phyloP scores from a whole-genome alignment of 2,888 invertebrate genomes.

The Andrena dorsata region DNA sequence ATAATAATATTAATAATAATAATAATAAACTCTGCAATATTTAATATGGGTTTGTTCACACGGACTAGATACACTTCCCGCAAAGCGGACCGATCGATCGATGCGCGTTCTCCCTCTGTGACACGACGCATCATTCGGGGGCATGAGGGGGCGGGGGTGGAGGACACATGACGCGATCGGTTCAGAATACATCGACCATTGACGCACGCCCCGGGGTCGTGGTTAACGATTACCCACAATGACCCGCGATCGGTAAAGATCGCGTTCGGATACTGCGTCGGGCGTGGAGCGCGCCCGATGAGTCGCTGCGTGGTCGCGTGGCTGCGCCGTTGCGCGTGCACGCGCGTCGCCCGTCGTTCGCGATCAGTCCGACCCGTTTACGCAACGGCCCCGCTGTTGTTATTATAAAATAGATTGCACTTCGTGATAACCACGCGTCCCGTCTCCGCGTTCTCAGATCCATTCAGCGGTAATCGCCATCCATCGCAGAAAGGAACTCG shows the following conservation, averaged over 20 bases:
- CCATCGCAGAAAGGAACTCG: conserved; percentile 6
- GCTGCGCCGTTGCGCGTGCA: not conserved
- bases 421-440: conserved; percentile 37
- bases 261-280: conserved; percentile 4
- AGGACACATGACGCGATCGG: conserved; percentile 57
- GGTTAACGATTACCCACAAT: conserved; percentile 53
- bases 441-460: not conserved
- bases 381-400: conserved; percentile 2
- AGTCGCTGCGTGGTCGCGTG: not conserved
- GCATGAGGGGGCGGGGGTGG: conserved; percentile 24
- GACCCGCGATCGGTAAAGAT: not conserved
- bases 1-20: conserved; percentile 68
- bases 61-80: conserved; percentile 81
- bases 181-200: conserved; percentile 58
- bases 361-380: conserved; percentile 6
- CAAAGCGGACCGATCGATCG: conserved; percentile 59
- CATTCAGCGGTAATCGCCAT: conserved; percentile 20
- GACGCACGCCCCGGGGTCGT: conserved; percentile 51
- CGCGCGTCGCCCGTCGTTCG: not conserved
- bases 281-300: not conserved
- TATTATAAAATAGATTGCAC: conserved; percentile 59
- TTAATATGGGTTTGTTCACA: conserved; percentile 83
- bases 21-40: conserved; percentile 82
- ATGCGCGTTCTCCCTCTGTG: conserved; percentile 55
- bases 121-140: conserved; percentile 21